phyloP scores from a whole-genome alignment of 2,888 invertebrate species.

The Globia sparganii region DNA sequence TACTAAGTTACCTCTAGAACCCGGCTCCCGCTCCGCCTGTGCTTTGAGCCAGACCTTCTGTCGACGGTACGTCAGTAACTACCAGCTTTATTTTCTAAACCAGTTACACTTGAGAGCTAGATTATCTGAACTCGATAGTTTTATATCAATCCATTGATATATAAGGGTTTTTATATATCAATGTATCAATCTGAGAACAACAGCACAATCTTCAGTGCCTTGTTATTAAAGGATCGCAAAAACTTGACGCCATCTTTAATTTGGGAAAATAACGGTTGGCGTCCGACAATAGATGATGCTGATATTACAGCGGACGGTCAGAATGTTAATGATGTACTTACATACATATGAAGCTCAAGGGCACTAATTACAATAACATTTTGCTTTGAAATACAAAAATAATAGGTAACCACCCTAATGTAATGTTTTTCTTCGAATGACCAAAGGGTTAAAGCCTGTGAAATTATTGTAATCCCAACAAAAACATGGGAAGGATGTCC shows the following conservation, averaged over 20 bases:
- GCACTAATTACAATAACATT: constrained; percentile 3
- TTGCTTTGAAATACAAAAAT: constrained; percentile 27
- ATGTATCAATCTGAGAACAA: background rate
- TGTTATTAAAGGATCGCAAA: background rate
- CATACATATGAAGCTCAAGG: constrained; percentile 3
- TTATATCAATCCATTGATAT: background rate
- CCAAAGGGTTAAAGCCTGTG: constrained; percentile 13
- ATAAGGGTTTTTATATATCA: too few relatives aligned
- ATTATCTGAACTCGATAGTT: background rate
- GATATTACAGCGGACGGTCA: background rate
- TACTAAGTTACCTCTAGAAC: constrained; percentile 21
- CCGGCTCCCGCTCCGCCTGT: constrained; percentile 82
- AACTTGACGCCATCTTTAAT: background rate
- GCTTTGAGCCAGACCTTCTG: constrained; percentile 84
- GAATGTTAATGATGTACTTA: constrained; percentile 6
- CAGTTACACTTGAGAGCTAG: background rate
- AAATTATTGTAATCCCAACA: constrained; percentile 12
- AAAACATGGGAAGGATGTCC: constrained; percentile 1
- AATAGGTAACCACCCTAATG: constrained; percentile 14
- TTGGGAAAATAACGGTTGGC: background rate
- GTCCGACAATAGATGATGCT: background rate
- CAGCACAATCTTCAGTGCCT: background rate
- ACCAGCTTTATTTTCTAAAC: background rate
- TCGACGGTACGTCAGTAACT: constrained; percentile 77
- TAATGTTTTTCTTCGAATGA: constrained; percentile 8